Conservation (phyloP, 2,888 invertebrate genomes). For the Shargacucullia verbasci region DNA sequence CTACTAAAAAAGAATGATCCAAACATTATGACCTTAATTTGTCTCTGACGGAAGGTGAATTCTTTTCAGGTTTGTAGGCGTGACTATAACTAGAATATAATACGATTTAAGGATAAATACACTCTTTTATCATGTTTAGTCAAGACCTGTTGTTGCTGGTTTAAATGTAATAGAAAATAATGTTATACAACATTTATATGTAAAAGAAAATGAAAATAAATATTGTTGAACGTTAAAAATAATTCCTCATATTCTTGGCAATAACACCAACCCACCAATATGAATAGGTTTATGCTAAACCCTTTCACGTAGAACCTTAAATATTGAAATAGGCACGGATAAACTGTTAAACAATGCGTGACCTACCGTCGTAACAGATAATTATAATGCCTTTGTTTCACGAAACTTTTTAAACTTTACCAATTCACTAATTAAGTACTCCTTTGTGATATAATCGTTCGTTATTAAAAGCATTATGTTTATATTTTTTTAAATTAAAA, state of each 20-base stretch:
- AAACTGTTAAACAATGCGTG: constrained; percentile 40
- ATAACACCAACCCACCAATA: constrained; percentile 3
- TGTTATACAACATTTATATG: not conserved
- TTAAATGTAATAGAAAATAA: not conserved
- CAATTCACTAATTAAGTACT: constrained; percentile 48
- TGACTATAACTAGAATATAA: constrained; percentile 15
- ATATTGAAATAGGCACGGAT: constrained; percentile 15
- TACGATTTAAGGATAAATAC: constrained; percentile 10
- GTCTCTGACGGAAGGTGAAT: constrained; percentile 2
- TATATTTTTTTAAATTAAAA: constrained; percentile 33
- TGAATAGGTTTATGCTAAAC: constrained; percentile 23
- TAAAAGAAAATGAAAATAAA: not conserved
- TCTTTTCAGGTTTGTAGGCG: constrained; percentile 10
- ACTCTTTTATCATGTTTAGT: too few species aligned
- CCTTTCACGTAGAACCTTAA: constrained; percentile 15
- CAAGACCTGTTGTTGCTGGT: not conserved
- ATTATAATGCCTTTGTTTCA: constrained; percentile 45
- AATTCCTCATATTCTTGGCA: not conserved
- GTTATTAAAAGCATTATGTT: constrained; percentile 31
- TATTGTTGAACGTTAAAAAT: not conserved
- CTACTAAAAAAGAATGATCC: constrained; percentile 9
- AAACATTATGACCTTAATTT: constrained; percentile 19
- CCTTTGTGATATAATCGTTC: constrained; percentile 42
- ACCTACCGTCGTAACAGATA: constrained; percentile 39
- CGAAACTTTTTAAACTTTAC: constrained; percentile 47